A percentile compares a stretch with the other conserved stretches of the same genome.
phyloP scores from a whole-genome alignment of 2,113 vertebrate genomes.

The Vicugna pacos region DNA sequence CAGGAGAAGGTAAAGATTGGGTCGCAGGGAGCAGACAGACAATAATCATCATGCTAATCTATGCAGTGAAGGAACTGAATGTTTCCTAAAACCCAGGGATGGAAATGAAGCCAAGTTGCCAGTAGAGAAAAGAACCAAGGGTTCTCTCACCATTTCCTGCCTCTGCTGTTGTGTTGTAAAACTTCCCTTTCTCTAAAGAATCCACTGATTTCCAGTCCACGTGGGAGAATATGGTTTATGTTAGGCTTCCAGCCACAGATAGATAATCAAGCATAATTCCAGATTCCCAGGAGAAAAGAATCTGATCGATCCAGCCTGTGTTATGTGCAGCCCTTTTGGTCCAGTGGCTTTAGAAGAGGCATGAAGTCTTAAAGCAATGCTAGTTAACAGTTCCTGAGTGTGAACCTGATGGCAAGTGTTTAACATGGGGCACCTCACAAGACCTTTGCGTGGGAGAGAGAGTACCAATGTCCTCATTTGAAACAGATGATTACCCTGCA shows the following conservation, averaged over 20 bases:
- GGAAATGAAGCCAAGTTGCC: background rate
- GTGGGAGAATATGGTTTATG: background rate
- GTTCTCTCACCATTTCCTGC: background rate
- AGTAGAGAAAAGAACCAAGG: background rate
- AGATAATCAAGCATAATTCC: background rate
- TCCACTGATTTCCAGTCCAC: background rate
- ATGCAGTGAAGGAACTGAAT: background rate
- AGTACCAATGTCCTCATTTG: background rate
- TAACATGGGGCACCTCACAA: background rate
- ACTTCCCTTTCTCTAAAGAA: background rate
- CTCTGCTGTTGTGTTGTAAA: background rate
- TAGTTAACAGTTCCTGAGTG: background rate
- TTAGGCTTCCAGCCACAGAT: background rate
- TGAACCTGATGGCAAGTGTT: background rate
- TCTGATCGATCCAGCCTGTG: background rate
- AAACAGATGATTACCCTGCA: background rate
- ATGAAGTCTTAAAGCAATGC: background rate
- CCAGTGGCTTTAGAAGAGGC: background rate
- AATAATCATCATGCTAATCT: background rate
- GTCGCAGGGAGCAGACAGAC: background rate
- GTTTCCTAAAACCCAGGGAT: background rate
- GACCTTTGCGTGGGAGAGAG: background rate
- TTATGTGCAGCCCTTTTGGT: background rate
- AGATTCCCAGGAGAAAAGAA: slow-evolving; percentile 5
- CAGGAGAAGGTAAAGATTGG: background rate